phyloP scores from a whole-genome alignment of 1,140 invertebrate species.

The Tetraneura akinire region DNA sequence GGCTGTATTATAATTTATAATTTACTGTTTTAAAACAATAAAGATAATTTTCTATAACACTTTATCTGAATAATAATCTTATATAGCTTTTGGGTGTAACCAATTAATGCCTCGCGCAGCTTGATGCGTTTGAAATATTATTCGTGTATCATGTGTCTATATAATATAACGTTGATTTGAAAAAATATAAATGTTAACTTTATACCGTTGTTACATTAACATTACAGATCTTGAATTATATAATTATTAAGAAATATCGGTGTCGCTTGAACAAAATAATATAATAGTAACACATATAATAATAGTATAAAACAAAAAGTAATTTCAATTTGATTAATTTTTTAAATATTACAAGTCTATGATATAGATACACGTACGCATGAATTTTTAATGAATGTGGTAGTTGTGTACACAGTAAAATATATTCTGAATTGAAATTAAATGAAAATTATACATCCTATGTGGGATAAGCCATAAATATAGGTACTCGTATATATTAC shows the following conservation, averaged over 20 bases:
- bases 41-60: not conserved
- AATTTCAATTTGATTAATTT: not conserved
- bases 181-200: slow-evolving; percentile 4
- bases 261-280: not conserved
- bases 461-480: too few species aligned
- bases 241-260: not conserved
- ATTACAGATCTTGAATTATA: not conserved
- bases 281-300: not conserved
- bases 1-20: not conserved
- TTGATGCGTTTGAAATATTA: not conserved
- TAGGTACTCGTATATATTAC: too few species aligned
- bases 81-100: not conserved
- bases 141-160: not conserved
- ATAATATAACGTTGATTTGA: not conserved
- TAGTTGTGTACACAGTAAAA: not conserved
- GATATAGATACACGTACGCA: not conserved
- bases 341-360: not conserved
- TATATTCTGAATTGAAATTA: not conserved
- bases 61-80: slow-evolving; percentile 1
- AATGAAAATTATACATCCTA: not conserved
- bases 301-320: not conserved
- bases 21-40: not conserved
- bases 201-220: not conserved
- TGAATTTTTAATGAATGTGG: not conserved
- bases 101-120: slow-evolving; percentile 10